phyloP scores from a whole-genome alignment of 1,140 invertebrate species.

The Steinernema khuongi region DNA sequence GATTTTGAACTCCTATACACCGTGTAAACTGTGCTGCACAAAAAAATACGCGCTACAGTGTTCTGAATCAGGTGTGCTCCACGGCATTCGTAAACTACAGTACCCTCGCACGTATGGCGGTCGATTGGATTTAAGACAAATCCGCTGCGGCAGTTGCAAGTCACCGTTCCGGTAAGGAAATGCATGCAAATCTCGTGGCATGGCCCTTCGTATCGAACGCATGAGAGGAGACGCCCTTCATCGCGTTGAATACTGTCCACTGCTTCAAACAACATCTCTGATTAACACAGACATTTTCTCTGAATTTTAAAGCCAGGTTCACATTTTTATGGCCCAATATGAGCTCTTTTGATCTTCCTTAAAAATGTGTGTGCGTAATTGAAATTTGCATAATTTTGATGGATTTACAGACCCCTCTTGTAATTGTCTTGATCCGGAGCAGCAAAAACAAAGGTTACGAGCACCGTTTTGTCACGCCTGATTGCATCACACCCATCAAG shows the following conservation, averaged over 20 bases:
- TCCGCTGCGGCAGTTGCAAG: conserved; percentile 36
- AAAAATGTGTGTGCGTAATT: too few species aligned
- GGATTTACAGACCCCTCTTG: too few species aligned
- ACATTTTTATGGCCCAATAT: background rate
- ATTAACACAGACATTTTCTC: background rate
- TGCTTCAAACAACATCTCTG: background rate
- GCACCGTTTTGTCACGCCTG: too few species aligned
- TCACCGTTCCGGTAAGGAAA: conserved; percentile 22
- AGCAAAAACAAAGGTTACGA: too few species aligned
- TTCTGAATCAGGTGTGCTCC: background rate
- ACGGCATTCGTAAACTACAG: conserved; percentile 59
- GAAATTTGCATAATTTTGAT: too few species aligned
- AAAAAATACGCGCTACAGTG: background rate
- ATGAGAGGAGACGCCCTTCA: conserved; percentile 16
- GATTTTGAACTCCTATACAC: background rate
- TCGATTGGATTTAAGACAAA: conserved; percentile 36
- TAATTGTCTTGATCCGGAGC: too few species aligned
- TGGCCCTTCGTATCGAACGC: conserved; percentile 20
- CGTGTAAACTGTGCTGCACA: background rate
- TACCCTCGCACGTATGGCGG: conserved; percentile 46
- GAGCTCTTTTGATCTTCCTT: too few species aligned
- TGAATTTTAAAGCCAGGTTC: background rate
- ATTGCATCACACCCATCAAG: too few species aligned
- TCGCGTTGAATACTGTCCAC: conserved; percentile 16
- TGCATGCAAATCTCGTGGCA: conserved; percentile 38